A percentile compares a stretch with the other conserved stretches of the same genome.
These are phyloP conservation scores for Anagyrus pseudococci DNA, from an alignment of 2,888 invertebrate genomes.

Conservation along the genomic window DNA sequence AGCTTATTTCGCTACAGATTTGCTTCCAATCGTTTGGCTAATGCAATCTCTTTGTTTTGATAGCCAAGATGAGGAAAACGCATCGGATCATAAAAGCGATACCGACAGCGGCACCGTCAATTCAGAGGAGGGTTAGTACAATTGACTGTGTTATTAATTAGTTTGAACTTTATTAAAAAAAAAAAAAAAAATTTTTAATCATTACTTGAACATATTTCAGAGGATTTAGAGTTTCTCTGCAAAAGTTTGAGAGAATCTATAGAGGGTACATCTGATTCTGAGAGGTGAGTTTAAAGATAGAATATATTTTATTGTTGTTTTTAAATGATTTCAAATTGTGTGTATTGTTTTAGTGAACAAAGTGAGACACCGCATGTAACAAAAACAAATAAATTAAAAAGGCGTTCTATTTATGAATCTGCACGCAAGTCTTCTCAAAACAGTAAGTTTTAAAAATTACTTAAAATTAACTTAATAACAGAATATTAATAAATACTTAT, in stretches of 20 bases:
- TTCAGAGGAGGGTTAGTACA: neutral
- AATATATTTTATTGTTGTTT: neutral
- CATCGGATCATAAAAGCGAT: too few relatives aligned
- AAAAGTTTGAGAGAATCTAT: constrained; percentile 29
- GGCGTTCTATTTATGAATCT: constrained; percentile 33
- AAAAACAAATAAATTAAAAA: constrained; percentile 15
- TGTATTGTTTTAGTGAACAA: constrained; percentile 1
- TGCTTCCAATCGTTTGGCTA: too few relatives aligned
- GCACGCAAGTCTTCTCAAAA: constrained; percentile 5
- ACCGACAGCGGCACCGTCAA: neutral
- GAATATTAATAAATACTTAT: neutral
- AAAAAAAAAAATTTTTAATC: neutral
- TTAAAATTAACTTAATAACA: constrained; percentile 1
- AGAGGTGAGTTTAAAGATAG: constrained; percentile 19
- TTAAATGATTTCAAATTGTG: neutral
- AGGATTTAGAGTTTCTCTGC: constrained; percentile 30
- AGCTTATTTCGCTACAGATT: too few relatives aligned
- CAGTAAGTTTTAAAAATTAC: constrained; percentile 21
- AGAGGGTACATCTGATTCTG: constrained; percentile 24
- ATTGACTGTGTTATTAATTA: neutral
- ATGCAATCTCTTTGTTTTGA: too few relatives aligned
- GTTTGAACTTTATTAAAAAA: neutral
- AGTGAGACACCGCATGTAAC: neutral
- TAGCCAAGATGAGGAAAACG: too few relatives aligned
- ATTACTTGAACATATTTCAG: constrained; percentile 2